Conservation (phyloP, 2,797 vertebrate genomes). For the Karalla daura region DNA sequence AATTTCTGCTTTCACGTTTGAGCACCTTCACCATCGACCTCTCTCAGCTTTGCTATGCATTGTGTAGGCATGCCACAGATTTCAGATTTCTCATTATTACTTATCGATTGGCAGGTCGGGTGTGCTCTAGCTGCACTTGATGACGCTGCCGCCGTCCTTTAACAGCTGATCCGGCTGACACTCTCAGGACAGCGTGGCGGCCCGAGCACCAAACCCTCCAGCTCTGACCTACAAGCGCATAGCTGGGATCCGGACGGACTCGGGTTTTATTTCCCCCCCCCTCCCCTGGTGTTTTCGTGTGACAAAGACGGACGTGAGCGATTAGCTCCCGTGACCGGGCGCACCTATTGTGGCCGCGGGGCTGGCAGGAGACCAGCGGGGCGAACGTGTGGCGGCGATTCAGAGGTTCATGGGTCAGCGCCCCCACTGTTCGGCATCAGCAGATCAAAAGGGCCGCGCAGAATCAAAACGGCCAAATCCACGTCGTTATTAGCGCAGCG, state of each 20-base stretch:
- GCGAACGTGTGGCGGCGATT: neutral
- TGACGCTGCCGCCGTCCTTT: conserved; percentile 12
- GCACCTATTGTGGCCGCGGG: neutral
- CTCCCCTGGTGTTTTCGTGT: neutral
- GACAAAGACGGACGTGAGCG: too few relatives aligned
- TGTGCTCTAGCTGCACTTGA: neutral
- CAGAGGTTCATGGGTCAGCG: neutral
- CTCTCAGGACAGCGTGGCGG: conserved; percentile 5
- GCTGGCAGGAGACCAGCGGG: neutral
- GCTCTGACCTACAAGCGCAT: conserved; percentile 1
- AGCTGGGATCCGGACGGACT: conserved; percentile 15
- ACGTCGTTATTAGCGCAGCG: too few relatives aligned
- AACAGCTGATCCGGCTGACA: conserved; percentile 6
- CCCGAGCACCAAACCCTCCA: neutral
- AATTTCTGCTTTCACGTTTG: too few relatives aligned
- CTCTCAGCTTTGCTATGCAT: too few relatives aligned
- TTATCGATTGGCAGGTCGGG: too few relatives aligned
- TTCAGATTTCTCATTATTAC: too few relatives aligned
- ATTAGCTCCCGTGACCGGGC: neutral
- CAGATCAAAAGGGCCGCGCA: neutral
- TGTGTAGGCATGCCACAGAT: too few relatives aligned
- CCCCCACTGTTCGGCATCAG: neutral
- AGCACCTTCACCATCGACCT: too few relatives aligned
- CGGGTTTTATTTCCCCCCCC: conserved; percentile 2
- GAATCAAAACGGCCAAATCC: neutral